Base-by-base conservation (phyloP, 2,797 vertebrate species). In the Odontamblyopus lacepedii region DNA sequence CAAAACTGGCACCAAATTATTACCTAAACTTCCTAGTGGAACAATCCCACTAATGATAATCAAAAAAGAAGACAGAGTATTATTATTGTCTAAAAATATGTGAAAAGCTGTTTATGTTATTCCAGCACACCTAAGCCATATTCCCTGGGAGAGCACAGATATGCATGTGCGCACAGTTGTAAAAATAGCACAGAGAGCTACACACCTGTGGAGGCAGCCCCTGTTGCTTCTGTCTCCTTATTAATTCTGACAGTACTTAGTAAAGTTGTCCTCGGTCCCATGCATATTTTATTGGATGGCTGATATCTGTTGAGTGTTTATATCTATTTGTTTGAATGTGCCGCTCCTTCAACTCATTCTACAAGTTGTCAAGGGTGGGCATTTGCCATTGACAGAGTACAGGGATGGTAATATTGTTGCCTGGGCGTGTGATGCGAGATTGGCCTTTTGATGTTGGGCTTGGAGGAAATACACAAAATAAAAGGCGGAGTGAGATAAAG, bases 271-370 rank as follows among this genome's bases (percentile, higher is more conserved):
- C 81, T 84, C 78, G 77, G 70, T 79, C 73, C 83, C 85, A 84
- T 92, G 90, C 89, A 90, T 91, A 89, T 89, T 91, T 91, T 85
- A 91, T 90, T 79, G 81, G 76, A 83, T 78, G 83, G 88, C 85
- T 87, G 87, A 81, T 87, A 80, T 89, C 89, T 89, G 86, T 89
- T 82, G 81, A 82, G 82, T 89, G 78, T 90, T 91, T 88, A 89
- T 78, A 80, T 82, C 77, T 85, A 76, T 85, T 85, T 88, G 78
- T 88, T 86, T 85, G 80, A 90, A 85, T 83, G 69, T 32, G 74
- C 80, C n/a, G 6, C 74, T 78, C 78, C 77, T 78, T 88, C 85
- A 86, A 81, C 76, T 76, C 79, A 79, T 88, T 91, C 89, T 80
- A 85, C 86, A 91, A 87, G 89, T 91, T 89, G 88, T 87, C 81